A percentile compares a stretch with the other conserved stretches of the same genome.
phyloP scores from a whole-genome alignment of 2,888 invertebrate genomes.

The Lottia gigantea region DNA sequence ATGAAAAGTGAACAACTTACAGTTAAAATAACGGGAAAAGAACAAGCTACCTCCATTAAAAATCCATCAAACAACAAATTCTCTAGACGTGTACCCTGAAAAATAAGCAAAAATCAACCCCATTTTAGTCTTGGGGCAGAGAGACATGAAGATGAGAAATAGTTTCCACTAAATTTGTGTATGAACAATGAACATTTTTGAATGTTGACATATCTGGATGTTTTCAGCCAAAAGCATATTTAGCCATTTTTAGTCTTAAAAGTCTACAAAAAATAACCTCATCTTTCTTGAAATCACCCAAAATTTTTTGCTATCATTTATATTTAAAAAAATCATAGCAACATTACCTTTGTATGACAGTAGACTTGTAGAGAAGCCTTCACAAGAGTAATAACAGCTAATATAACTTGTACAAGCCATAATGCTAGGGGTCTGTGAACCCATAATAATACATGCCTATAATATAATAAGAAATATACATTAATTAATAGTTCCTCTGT shows the following conservation, averaged over 20 bases:
- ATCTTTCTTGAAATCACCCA: too few species aligned
- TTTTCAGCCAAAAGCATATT: too few species aligned
- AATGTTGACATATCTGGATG: too few species aligned
- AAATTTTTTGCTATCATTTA: too few species aligned
- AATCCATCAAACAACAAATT: conserved; percentile 23
- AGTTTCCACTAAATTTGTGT: not conserved
- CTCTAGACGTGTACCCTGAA: conserved; percentile 29
- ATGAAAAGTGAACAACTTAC: conserved; percentile 71
- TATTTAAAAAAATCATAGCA: too few species aligned
- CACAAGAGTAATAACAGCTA: conserved; percentile 90
- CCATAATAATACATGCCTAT: conserved; percentile 87
- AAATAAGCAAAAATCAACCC: not conserved
- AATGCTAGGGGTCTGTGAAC: conserved; percentile 88
- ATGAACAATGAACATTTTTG: too few species aligned
- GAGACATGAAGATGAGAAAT: too few species aligned
- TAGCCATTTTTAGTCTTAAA: too few species aligned
- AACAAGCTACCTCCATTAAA: conserved; percentile 93
- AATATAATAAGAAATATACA: conserved; percentile 11
- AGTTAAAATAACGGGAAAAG: conserved; percentile 92
- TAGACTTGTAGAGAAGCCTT: conserved; percentile 93
- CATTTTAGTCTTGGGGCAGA: too few species aligned
- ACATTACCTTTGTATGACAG: conserved; percentile 91
- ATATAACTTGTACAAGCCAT: conserved; percentile 86
- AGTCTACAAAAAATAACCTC: too few species aligned
- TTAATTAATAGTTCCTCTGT: too few species aligned